A percentile compares a stretch with the other conserved stretches of the same genome.
phyloP scores from a whole-genome alignment of 2,113 vertebrate genomes.

The Cololabis saira region DNA sequence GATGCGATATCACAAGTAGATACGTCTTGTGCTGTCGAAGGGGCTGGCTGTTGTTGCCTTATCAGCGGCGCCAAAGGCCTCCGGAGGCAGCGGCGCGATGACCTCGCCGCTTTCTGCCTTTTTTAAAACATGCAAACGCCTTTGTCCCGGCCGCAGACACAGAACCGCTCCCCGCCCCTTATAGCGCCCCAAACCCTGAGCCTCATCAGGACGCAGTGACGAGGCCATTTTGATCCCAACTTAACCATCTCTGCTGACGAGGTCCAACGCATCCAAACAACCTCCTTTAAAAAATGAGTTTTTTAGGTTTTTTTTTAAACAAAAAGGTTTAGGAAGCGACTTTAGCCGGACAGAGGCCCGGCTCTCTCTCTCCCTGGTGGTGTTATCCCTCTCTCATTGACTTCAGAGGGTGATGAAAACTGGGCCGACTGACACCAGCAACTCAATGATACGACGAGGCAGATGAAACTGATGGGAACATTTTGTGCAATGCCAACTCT shows the following conservation, averaged over 20 bases:
- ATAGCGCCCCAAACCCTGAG: conserved; percentile 21
- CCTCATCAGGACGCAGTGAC: conserved; percentile 36
- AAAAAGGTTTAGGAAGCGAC: no score
- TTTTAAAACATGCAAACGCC: conserved; percentile 76
- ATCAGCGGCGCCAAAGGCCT: conserved; percentile 68
- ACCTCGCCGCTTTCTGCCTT: conserved; percentile 58
- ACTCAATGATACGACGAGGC: conserved; percentile 35
- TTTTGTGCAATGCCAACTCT: conserved; percentile 74
- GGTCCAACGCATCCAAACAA: background rate
- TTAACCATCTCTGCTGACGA: conserved; percentile 18
- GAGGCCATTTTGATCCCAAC: conserved; percentile 67
- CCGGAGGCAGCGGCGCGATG: conserved; percentile 52
- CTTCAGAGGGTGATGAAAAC: no score
- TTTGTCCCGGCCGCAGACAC: conserved; percentile 61
- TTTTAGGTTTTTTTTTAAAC: no score
- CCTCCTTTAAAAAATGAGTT: background rate
- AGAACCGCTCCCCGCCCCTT: conserved; percentile 55
- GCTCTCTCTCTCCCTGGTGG: no score
- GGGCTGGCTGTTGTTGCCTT: conserved; percentile 57
- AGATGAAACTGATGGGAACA: conserved; percentile 70
- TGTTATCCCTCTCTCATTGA: no score
- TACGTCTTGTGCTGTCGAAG: conserved; percentile 80
- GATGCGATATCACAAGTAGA: conserved; percentile 77
- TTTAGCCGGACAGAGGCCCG: no score
- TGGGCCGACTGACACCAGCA: no score